Conservation (phyloP, 2,113 vertebrate species). For the Podarcis muralis region DNA sequence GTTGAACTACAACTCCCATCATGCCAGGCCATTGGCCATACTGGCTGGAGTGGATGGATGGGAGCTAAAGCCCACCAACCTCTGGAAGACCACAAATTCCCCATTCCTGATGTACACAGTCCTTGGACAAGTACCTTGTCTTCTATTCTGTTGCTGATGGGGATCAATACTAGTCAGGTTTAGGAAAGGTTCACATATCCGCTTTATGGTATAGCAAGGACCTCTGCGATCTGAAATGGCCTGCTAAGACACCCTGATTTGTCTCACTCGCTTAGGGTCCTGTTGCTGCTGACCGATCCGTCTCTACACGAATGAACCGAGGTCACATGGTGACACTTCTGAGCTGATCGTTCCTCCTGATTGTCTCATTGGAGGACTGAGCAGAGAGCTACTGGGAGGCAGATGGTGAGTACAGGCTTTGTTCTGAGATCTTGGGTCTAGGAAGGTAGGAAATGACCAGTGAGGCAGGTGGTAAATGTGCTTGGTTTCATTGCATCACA, state of each 20-base stretch:
- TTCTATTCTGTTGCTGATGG: not conserved
- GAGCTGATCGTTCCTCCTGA: not conserved
- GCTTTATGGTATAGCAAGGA: not conserved
- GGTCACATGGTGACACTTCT: not conserved
- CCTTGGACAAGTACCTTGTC: not conserved
- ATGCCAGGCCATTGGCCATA: not conserved
- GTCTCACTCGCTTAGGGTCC: not conserved
- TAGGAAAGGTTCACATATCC: not conserved
- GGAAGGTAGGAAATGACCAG: not conserved
- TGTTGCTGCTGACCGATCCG: not conserved
- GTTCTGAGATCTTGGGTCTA: not conserved
- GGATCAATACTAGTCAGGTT: not conserved
- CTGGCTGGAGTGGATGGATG: not conserved
- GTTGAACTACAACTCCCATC: not conserved
- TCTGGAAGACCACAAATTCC: not conserved
- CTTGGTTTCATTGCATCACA: not conserved
- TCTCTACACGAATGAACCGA: slow-evolving; percentile 2
- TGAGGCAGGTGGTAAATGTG: not conserved
- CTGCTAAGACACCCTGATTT: not conserved
- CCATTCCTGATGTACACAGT: not conserved
- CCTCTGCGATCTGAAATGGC: not conserved
- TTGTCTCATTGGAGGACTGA: not conserved
- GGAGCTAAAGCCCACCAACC: too few species aligned
- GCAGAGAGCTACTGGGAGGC: not conserved
- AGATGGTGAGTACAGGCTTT: not conserved